Evolutionary conservation across 2,797 vertebrate genomes (phyloP), one percentile per base, ranked within the genome.

Genomic region (Pseudotriccus pelzelni): DNA sequence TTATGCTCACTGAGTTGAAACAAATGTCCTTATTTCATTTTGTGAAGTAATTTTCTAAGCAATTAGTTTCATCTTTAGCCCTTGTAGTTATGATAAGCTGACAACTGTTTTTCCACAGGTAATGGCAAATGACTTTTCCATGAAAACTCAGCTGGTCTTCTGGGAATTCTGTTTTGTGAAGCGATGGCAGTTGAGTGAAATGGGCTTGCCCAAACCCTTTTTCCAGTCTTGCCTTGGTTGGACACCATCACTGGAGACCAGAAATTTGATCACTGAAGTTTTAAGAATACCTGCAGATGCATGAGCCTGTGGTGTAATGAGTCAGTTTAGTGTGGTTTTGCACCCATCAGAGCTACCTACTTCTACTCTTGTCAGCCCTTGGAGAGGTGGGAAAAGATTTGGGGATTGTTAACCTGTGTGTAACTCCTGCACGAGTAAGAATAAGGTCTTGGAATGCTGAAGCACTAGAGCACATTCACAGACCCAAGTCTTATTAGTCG

Each of bases 1-100:
- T 94, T 77, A 39, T 62, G 87, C 47, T 94, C 69, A 67, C 50
- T 1, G 25, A 87, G 62, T 72, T 80, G 84, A 92, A 91, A 67
- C 47, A 92, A 90, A 93, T 87, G 60, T 46, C 72, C 85, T 82
- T n/a, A 60, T 87, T 91, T 73, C 27, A 91, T 78, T 91, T 77
- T 67, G 39, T 70, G 55, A 82, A 60, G 55, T 69, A 24, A 85
- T 95, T 95, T 94, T 90, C 84, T 64, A 73, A 90, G 87, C 37
- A 84, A 90, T 94, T 89, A 75, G 41, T 82, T 86, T 90, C 24
- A 63, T 92, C 86, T 47, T 67, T 78, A 73, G 28, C 30, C 43
- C 36, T 59, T 24, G 5, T 11, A 58, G 84, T 10, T 2, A 3
- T 30, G n/a, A 79, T 49, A 49, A 3, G 49, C 46, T 74, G 50